Percentiles rank a stretch among this genome's conserved stretches.
These are phyloP conservation scores for Pteronotus mesoamericanus DNA, from an alignment of 2,797 vertebrate genomes.

Conservation along the genomic window DNA sequence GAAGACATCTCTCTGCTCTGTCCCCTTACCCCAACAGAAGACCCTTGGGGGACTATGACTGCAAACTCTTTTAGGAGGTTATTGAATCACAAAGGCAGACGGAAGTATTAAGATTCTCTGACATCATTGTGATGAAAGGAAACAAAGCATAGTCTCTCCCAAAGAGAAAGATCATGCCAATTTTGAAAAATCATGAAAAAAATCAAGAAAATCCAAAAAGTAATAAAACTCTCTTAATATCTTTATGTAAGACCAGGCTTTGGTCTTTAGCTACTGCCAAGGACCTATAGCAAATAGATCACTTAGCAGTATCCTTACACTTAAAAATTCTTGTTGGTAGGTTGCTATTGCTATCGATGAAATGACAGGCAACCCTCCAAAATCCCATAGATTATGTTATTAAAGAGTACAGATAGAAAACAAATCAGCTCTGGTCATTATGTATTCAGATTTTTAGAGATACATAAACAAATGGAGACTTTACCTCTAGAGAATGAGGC, in stretches of 20 bases:
- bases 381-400: background rate
- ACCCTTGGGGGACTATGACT: background rate
- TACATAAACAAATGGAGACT: background rate
- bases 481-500: background rate
- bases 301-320: background rate
- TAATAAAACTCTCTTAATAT: background rate
- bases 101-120: background rate
- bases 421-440: background rate
- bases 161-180: background rate
- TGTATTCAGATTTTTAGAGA: background rate
- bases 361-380: background rate
- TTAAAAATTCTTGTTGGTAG: background rate
- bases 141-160: background rate
- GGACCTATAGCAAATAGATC: background rate
- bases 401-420: background rate
- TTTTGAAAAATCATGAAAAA: background rate
- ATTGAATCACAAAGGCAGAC: background rate
- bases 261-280: background rate
- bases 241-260: background rate
- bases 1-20: background rate
- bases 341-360: background rate
- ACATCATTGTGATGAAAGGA: background rate
- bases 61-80: background rate
- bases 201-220: background rate
- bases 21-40: background rate